Percentiles rank a stretch among this genome's conserved stretches.
These are phyloP conservation scores for Cygnus olor DNA, from an alignment of 2,797 vertebrate genomes.

Conservation along the genomic window DNA sequence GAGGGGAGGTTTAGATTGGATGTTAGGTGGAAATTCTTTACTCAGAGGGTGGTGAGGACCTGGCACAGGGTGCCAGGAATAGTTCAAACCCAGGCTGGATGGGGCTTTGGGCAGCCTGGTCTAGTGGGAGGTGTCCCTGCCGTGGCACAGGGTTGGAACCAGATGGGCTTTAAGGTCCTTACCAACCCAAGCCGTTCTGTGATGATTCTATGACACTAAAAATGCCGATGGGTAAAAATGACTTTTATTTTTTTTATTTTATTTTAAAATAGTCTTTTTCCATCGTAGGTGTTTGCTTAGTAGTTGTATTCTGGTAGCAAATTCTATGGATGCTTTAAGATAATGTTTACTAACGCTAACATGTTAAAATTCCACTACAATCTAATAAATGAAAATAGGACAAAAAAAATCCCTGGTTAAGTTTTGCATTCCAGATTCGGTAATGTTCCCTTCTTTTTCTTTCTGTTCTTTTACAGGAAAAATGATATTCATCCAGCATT, in stretches of 20 bases:
- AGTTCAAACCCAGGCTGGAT: no score
- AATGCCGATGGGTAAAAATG: background rate
- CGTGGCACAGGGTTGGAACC: no score
- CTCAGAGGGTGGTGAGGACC: no score
- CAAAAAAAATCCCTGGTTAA: background rate
- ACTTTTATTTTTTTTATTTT: background rate
- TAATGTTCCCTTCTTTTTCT: background rate
- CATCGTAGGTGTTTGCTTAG: background rate
- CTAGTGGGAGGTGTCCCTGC: no score
- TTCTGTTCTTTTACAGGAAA: conserved; percentile 71
- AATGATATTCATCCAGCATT: conserved; percentile 66
- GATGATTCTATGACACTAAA: background rate
- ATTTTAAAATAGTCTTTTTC: background rate
- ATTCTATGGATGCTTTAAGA: background rate
- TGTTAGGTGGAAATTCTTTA: no score
- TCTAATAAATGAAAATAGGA: background rate
- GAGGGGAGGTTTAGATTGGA: no score
- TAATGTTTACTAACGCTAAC: background rate
- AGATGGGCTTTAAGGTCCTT: no score
- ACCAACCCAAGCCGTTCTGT: no score
- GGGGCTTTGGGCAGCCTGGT: no score
- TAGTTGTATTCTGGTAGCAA: background rate
- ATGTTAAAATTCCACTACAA: background rate
- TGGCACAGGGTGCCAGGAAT: no score
- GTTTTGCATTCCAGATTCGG: background rate